A percentile compares a stretch with the other conserved stretches of the same genome.
Evolutionary conservation across 1,140 invertebrate genomes (phyloP).

Genomic region (Brachionus angularis): DNA sequence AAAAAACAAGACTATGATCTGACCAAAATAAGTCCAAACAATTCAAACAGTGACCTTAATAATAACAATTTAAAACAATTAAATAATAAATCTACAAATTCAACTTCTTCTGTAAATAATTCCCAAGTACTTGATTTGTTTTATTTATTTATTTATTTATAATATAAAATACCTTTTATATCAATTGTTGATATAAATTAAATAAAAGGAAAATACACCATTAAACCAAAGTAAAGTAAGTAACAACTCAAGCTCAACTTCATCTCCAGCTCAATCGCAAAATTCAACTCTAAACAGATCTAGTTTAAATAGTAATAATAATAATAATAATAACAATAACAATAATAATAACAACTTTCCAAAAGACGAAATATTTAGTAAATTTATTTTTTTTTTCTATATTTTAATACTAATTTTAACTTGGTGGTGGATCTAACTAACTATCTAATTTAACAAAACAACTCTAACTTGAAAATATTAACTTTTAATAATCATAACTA

Average conservation of each 20-base stretch:
- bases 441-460: no score
- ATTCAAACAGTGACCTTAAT: neutral
- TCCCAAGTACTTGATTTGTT: neutral
- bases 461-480: no score
- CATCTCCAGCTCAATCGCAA: constrained; percentile 15
- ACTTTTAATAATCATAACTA: no score
- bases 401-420: neutral
- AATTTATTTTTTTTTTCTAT: neutral
- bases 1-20: no score
- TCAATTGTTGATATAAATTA: neutral
- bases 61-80: neutral
- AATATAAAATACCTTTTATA: neutral
- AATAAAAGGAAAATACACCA: neutral
- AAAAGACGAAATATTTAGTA: constrained; percentile 37
- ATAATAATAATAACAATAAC: no score
- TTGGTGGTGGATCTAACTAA: no score
- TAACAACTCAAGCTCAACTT: neutral
- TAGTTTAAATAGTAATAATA: no score
- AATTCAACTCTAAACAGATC: constrained; percentile 20
- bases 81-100: constrained; percentile 10
- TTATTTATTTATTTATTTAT: neutral
- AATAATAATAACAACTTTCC: constrained; percentile 5
- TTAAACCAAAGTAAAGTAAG: constrained; percentile 17
- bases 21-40: neutral
- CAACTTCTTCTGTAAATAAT: neutral